phyloP scores from a whole-genome alignment of 2,797 vertebrate species.

The Chanos chanos region DNA sequence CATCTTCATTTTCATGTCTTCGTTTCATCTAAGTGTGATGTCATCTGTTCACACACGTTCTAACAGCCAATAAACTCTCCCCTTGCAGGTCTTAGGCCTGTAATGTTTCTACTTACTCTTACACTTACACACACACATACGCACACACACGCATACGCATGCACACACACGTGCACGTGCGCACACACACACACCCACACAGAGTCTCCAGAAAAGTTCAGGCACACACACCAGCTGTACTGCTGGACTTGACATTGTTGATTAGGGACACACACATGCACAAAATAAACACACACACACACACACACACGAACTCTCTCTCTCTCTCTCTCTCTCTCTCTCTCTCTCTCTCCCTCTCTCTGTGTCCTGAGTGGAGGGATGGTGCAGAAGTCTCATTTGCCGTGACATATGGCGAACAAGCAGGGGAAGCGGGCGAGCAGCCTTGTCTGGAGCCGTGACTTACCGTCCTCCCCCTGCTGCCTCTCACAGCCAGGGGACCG shows the following conservation, averaged over 20 bases:
- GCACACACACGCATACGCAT: too few species aligned
- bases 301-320: constrained; percentile 11
- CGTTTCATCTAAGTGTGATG: too few species aligned
- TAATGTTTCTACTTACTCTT: too few species aligned
- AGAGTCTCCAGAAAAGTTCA: not conserved
- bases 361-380: constrained; percentile 53
- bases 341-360: constrained; percentile 23
- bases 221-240: not conserved
- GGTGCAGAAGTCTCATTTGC: constrained; percentile 68
- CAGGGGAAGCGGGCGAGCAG: constrained; percentile 62
- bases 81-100: too few species aligned
- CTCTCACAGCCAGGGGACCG: constrained; percentile 66
- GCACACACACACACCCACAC: constrained; percentile 30
- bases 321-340: constrained; percentile 39
- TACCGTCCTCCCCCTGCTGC: constrained; percentile 72
- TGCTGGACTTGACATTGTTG: too few species aligned
- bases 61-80: too few species aligned
- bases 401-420: constrained; percentile 63
- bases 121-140: not conserved
- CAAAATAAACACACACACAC: constrained; percentile 21
- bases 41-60: too few species aligned
- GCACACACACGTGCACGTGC: not conserved
- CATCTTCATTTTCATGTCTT: too few species aligned
- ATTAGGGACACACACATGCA: not conserved
- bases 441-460: constrained; percentile 71